Evolutionary conservation across 1,140 invertebrate species (phyloP).

Genomic region (Lamellibrachia luymesi): DNA sequence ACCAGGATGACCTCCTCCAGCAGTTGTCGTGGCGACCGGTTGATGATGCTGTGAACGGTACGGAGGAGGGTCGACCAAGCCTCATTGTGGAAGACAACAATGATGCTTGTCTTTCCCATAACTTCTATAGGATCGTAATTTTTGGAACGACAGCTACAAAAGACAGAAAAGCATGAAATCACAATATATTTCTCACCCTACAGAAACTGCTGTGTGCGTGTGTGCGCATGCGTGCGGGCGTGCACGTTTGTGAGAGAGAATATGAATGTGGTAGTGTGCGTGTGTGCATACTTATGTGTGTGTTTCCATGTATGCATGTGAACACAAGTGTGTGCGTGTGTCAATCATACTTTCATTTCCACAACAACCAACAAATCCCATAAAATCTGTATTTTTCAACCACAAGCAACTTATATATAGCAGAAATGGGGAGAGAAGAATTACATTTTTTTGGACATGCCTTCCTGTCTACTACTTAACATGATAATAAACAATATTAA

Average conservation of each 20-base stretch:
- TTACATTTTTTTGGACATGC: too few species aligned
- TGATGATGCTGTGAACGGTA: slow-evolving; percentile 96
- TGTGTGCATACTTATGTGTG: not conserved
- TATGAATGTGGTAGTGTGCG: not conserved
- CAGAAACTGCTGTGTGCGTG: not conserved
- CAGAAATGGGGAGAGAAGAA: too few species aligned
- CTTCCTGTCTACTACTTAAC: too few species aligned
- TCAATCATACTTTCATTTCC: not conserved
- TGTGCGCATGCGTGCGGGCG: not conserved
- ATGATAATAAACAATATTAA: too few species aligned
- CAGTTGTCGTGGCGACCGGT: slow-evolving; percentile 81
- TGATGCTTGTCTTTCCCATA: slow-evolving; percentile 75
- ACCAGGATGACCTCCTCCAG: slow-evolving; percentile 93
- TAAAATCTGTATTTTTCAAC: too few species aligned
- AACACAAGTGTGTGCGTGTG: not conserved
- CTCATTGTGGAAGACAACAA: slow-evolving; percentile 97
- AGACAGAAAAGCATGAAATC: slow-evolving; percentile 32
- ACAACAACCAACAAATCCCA: too few species aligned
- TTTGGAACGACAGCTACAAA: slow-evolving; percentile 60
- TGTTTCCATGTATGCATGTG: too few species aligned
- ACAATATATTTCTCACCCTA: not conserved
- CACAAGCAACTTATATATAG: too few species aligned
- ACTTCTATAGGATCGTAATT: slow-evolving; percentile 35
- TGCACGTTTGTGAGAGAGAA: not conserved
- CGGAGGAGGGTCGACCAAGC: slow-evolving; percentile 93